Conservation (phyloP, 1,140 invertebrate species). For the Drosophila serrata region DNA sequence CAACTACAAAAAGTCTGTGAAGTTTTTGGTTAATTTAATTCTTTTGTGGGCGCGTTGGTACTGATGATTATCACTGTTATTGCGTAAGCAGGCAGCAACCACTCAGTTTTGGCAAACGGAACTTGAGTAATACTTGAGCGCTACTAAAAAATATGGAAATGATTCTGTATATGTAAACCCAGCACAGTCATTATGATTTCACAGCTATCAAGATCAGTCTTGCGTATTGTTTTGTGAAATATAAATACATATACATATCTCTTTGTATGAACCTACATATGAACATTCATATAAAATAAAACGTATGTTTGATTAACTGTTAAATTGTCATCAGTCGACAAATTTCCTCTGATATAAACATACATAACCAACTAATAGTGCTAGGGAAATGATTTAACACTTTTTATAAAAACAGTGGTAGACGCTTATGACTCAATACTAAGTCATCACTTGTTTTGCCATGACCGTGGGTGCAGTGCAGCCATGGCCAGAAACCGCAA, state of each 20-base stretch:
- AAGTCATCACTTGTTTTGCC: conserved; percentile 39
- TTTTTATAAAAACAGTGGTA: not conserved
- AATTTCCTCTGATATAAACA: conserved; percentile 1
- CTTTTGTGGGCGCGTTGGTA: conserved; percentile 27
- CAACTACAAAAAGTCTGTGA: not conserved
- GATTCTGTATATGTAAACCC: conserved; percentile 4
- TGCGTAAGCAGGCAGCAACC: conserved; percentile 59
- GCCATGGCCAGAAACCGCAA: conserved; percentile 3
- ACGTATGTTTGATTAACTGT: conserved; percentile 3
- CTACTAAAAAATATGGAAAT: conserved; percentile 41
- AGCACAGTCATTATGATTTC: conserved; percentile 5
- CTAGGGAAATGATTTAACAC: not conserved
- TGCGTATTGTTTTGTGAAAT: not conserved
- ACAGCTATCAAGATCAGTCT: conserved; percentile 4
- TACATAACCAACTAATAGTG: not conserved
- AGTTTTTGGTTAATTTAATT: conserved; percentile 27
- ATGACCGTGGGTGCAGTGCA: conserved; percentile 28
- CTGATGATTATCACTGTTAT: conserved; percentile 48
- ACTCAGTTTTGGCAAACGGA: conserved; percentile 10
- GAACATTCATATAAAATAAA: not conserved
- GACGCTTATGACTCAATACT: conserved; percentile 45
- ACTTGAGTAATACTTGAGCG: conserved; percentile 14
- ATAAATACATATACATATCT: not conserved
- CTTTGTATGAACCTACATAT: too few species aligned
- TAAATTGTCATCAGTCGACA: not conserved